A percentile compares a stretch with the other conserved stretches of the same genome.
phyloP scores from a whole-genome alignment of 2,888 invertebrate genomes.

The Luperina nickerlii region DNA sequence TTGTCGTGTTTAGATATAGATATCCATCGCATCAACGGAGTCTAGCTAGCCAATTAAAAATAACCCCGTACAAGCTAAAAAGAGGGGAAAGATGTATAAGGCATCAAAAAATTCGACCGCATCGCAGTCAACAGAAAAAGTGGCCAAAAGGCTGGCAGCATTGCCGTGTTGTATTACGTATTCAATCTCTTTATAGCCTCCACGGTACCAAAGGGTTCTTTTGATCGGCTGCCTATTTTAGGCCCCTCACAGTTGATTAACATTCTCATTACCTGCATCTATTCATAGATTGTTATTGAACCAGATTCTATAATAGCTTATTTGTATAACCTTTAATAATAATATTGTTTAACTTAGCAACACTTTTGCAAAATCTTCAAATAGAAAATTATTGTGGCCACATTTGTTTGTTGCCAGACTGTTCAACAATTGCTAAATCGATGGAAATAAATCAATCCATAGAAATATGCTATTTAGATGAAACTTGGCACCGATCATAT shows the following conservation, averaged over 20 bases:
- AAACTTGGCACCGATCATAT: slow-evolving; percentile 54
- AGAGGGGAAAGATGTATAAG: background rate
- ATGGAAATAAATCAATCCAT: slow-evolving; percentile 59
- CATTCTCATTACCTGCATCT: slow-evolving; percentile 40
- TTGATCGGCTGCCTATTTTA: background rate
- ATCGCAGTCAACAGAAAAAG: background rate
- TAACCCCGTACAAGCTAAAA: too few species aligned
- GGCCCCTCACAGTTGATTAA: slow-evolving; percentile 30
- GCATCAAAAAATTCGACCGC: background rate
- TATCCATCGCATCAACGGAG: too few species aligned
- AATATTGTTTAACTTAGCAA: slow-evolving; percentile 51
- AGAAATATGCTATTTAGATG: slow-evolving; percentile 53
- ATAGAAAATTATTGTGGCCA: slow-evolving; percentile 40
- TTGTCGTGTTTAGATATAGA: too few species aligned
- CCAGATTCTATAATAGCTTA: slow-evolving; percentile 13
- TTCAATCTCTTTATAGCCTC: background rate
- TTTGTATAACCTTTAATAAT: slow-evolving; percentile 11
- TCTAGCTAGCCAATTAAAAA: too few species aligned
- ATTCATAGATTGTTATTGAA: slow-evolving; percentile 42
- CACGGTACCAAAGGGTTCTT: background rate
- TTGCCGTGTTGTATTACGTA: background rate
- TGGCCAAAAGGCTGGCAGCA: background rate
- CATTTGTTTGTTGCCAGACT: slow-evolving; percentile 36
- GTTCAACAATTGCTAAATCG: slow-evolving; percentile 35
- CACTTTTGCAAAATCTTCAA: slow-evolving; percentile 45